Conservation (phyloP, 2,113 vertebrate genomes). For the Montifringilla adamsi region DNA sequence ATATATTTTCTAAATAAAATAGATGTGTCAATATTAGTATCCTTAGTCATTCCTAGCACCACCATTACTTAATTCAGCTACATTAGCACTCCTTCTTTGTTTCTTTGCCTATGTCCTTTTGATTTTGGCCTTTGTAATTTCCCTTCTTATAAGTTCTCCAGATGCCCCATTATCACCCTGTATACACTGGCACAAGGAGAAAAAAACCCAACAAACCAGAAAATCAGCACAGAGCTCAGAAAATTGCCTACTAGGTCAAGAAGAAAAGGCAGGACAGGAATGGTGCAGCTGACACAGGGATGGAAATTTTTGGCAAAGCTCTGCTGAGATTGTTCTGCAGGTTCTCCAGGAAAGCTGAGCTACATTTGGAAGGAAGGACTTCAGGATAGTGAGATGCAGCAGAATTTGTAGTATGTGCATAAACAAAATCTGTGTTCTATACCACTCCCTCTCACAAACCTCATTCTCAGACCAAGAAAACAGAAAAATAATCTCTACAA, state of each 20-base stretch:
- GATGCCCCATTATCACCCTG: not conserved
- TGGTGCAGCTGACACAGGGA: not conserved
- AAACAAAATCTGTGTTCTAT: not conserved
- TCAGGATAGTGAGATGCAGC: not conserved
- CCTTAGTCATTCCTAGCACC: not conserved
- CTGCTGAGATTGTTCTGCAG: not conserved
- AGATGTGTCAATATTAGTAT: not conserved
- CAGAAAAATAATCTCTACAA: not conserved
- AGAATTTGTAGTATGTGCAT: not conserved
- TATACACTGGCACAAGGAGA: accelerated
- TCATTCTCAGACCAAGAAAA: not conserved
- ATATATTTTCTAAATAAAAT: not conserved
- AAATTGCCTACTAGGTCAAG: not conserved
- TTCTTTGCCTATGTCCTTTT: not conserved
- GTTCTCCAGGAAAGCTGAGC: not conserved
- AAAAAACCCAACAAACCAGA: not conserved
- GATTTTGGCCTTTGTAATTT: not conserved
- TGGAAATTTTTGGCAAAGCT: not conserved
- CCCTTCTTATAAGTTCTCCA: not conserved
- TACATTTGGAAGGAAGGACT: not conserved
- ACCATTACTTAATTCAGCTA: not conserved
- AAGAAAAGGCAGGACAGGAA: not conserved
- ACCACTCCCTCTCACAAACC: not conserved
- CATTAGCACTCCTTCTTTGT: not conserved
- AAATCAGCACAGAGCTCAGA: not conserved